phyloP scores from a whole-genome alignment of 2,113 vertebrate genomes.

The Tretioscincus oriximinensis region DNA sequence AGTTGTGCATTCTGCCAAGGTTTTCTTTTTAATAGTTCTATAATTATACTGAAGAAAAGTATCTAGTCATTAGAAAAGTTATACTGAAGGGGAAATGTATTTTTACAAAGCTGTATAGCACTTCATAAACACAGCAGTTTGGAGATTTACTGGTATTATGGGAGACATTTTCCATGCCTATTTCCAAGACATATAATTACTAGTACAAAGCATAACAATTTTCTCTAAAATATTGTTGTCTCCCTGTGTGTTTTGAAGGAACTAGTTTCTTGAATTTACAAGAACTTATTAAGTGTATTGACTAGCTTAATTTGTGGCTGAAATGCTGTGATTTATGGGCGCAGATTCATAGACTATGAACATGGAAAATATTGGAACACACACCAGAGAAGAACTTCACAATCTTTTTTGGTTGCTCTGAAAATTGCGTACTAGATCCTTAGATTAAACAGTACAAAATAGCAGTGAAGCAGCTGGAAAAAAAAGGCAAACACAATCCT shows the following conservation, averaged over 20 bases:
- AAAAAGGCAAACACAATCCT: too few relatives aligned
- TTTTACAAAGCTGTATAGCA: constrained; percentile 31
- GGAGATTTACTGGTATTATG: background rate
- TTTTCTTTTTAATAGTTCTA: background rate
- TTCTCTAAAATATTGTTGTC: constrained; percentile 17
- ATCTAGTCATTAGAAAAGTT: constrained; percentile 39
- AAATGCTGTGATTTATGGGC: background rate
- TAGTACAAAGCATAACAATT: constrained; percentile 12
- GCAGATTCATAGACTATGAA: background rate
- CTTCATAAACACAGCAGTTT: constrained; percentile 24
- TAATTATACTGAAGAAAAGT: constrained; percentile 23
- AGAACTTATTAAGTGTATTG: background rate
- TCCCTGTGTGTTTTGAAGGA: constrained; percentile 26
- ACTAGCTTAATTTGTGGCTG: background rate
- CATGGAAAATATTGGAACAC: background rate
- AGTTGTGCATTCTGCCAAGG: constrained; percentile 26
- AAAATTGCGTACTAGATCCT: background rate
- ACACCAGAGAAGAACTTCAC: background rate
- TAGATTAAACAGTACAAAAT: background rate
- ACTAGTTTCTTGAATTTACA: constrained; percentile 5
- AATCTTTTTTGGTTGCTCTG: background rate
- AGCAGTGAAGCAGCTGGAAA: too few relatives aligned
- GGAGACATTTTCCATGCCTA: constrained; percentile 22
- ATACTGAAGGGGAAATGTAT: constrained; percentile 15
- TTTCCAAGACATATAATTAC: constrained; percentile 34